Percentiles rank a stretch among this genome's conserved stretches.
Conservation (phyloP, 2,888 invertebrate genomes). For the Drosophila longiperda region DNA sequence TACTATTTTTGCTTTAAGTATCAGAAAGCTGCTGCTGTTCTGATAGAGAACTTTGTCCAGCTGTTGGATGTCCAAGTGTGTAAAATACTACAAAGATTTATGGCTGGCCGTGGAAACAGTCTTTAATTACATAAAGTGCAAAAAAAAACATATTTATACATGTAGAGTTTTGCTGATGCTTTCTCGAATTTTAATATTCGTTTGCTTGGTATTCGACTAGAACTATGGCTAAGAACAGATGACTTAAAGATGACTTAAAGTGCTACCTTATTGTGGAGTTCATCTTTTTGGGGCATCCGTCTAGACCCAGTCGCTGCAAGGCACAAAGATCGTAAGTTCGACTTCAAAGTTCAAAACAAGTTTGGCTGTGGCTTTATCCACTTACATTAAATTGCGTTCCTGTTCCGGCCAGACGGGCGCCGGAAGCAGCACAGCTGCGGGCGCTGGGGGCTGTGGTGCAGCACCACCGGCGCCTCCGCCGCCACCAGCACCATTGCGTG, state of each 20-base stretch:
- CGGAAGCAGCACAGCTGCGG: conserved; percentile 41
- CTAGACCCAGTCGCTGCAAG: conserved; percentile 51
- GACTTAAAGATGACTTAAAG: conserved; percentile 24
- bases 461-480: conserved; percentile 72
- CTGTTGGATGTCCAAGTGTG: conserved; percentile 35
- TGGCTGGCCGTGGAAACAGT: conserved; percentile 28
- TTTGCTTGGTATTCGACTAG: conserved; percentile 73
- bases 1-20: conserved; percentile 19
- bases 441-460: conserved; percentile 50
- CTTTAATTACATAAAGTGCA: conserved; percentile 24
- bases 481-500: conserved; percentile 72
- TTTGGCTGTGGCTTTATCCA: neutral
- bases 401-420: conserved; percentile 69
- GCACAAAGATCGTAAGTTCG: neutral
- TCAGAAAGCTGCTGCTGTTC: conserved; percentile 32
- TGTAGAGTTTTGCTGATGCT: conserved; percentile 16
- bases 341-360: neutral
- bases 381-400: conserved; percentile 60
- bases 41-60: conserved; percentile 47
- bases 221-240: conserved; percentile 47
- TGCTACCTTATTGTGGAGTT: conserved; percentile 11
- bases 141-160: neutral
- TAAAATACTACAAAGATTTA: conserved; percentile 47
- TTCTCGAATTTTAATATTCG: conserved; percentile 79
- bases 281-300: neutral